Evolutionary conservation across 1,140 invertebrate species (phyloP).

Genomic region (Drosophila leontia): DNA sequence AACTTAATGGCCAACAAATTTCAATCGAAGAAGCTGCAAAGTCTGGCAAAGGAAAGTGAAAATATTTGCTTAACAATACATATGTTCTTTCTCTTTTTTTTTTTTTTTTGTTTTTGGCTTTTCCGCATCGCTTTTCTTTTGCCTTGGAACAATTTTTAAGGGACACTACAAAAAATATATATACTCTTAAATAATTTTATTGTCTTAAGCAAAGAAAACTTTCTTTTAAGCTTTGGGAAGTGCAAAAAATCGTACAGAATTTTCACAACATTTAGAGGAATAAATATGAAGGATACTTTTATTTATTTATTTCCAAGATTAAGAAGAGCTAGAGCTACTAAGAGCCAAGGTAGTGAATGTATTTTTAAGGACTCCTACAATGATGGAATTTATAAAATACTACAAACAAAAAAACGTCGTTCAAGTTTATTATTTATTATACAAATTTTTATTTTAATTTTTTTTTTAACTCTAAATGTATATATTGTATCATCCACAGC

Average conservation of each 20-base stretch:
- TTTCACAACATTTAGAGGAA: background rate
- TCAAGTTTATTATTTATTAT: no score
- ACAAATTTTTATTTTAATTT: background rate
- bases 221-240: background rate
- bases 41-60: slow-evolving; percentile 55
- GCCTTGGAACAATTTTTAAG: slow-evolving; percentile 1
- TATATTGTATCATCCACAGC: background rate
- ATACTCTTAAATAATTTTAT: background rate
- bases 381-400: no score
- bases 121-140: background rate
- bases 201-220: background rate
- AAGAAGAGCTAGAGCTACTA: no score
- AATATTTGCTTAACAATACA: slow-evolving; percentile 56
- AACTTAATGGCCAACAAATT: slow-evolving; percentile 79
- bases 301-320: background rate
- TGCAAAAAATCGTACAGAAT: no score
- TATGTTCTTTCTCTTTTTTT: background rate
- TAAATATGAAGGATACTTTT: background rate
- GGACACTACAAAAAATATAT: slow-evolving; percentile 1
- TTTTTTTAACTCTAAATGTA: background rate
- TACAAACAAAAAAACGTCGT: no score
- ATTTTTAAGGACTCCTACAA: no score
- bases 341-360: no score
- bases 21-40: slow-evolving; percentile 59
- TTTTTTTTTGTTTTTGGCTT: background rate